Evolutionary conservation across 2,797 vertebrate genomes (phyloP).

Genomic region (Urophycis tenuis): DNA sequence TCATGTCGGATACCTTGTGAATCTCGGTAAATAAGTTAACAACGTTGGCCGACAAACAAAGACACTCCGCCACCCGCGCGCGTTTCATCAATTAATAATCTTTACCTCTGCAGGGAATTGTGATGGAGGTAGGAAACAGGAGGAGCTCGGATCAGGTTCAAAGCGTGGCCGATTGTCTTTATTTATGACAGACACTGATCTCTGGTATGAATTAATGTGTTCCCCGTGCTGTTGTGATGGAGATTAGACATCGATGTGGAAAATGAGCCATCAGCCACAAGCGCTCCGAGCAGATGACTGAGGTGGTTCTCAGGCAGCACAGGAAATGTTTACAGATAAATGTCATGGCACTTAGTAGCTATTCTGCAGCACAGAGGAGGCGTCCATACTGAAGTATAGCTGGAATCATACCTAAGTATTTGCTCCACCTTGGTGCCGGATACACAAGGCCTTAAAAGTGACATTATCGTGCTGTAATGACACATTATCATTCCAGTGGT

Average conservation of each 20-base stretch:
- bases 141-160: slow-evolving; percentile 44
- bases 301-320: background rate
- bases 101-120: slow-evolving; percentile 34
- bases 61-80: slow-evolving; percentile 32
- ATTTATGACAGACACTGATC: slow-evolving; percentile 45
- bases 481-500: background rate
- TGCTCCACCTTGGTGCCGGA: background rate
- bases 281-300: background rate
- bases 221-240: slow-evolving; percentile 30
- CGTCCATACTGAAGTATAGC: background rate
- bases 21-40: slow-evolving; percentile 28
- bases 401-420: background rate
- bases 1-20: slow-evolving; percentile 17
- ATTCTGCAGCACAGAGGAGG: background rate
- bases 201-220: slow-evolving; percentile 37
- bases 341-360: background rate
- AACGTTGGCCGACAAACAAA: slow-evolving; percentile 43
- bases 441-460: background rate
- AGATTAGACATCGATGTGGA: slow-evolving; percentile 22
- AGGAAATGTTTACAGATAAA: background rate
- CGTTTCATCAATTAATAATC: slow-evolving; percentile 55
- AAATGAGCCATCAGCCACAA: slow-evolving; percentile 25
- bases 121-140: slow-evolving; percentile 35
- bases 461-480: background rate
- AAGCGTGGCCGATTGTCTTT: slow-evolving; percentile 54